Conservation (phyloP, 2,888 invertebrate species). For the Augochlorella aurata region DNA sequence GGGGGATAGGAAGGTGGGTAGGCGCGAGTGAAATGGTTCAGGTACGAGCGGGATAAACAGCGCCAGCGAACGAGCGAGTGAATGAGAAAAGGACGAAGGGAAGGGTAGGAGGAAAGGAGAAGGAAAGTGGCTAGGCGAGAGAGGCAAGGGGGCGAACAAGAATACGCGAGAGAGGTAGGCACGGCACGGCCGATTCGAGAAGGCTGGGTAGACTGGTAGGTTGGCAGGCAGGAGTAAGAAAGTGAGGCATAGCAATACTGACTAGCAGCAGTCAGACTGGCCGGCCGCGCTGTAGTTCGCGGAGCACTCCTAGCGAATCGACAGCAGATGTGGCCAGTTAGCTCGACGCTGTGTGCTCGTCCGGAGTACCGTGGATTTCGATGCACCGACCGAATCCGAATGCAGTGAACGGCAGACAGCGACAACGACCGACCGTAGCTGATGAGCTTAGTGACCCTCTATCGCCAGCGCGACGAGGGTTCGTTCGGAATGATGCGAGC, state of each 20-base stretch:
- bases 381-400: conserved; percentile 40
- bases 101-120: conserved; percentile 50
- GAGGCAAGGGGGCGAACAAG: conserved; percentile 14
- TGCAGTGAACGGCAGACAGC: conserved; percentile 21
- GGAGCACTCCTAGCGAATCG: conserved; percentile 61
- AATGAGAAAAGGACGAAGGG: conserved; percentile 45
- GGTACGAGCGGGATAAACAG: conserved; percentile 31
- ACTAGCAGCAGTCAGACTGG: conserved; percentile 55
- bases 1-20: conserved; percentile 41
- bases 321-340: conserved; percentile 72
- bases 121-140: conserved; percentile 24
- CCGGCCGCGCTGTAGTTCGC: conserved; percentile 56
- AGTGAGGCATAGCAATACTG: conserved; percentile 46
- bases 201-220: conserved; percentile 41
- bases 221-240: conserved; percentile 52
- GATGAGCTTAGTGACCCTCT: conserved; percentile 37
- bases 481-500: conserved; percentile 23
- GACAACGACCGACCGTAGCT: conserved; percentile 39
- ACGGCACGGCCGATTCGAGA: conserved; percentile 55
- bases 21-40: conserved; percentile 29
- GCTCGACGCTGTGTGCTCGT: conserved; percentile 66
- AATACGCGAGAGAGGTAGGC: conserved; percentile 58
- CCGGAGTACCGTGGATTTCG: conserved; percentile 50
- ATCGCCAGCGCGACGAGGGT: conserved; percentile 2
- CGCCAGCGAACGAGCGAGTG: conserved; percentile 47